Conservation (phyloP, 1,140 invertebrate species). For the Anoplolepis gracilipes region DNA sequence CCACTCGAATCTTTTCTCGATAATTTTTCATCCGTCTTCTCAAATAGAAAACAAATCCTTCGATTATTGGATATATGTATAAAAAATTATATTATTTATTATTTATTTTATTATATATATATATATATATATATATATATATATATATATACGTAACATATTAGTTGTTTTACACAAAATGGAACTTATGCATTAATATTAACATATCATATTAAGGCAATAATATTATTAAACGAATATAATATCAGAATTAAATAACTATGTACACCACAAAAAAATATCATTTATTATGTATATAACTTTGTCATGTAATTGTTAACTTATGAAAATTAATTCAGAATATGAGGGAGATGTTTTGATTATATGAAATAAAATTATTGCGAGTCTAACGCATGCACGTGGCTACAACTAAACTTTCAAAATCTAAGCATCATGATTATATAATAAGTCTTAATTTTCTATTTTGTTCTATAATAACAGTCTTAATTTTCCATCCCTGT, state of each 20-base stretch:
- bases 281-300: neutral
- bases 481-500: neutral
- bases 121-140: too few species aligned
- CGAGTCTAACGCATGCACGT: too few species aligned
- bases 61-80: neutral
- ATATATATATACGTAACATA: too few species aligned
- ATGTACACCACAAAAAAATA: neutral
- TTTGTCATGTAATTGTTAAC: neutral
- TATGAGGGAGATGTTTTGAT: neutral
- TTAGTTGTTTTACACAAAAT: neutral
- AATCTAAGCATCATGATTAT: neutral
- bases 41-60: neutral
- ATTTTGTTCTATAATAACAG: too few species aligned
- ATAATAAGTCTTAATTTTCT: neutral
- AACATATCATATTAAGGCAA: neutral
- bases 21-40: constrained; percentile 1
- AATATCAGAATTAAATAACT: neutral
- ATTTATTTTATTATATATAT: constrained; percentile 1
- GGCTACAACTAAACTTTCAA: neutral
- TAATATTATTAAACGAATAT: neutral
- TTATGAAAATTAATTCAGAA: neutral
- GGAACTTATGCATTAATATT: neutral
- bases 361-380: too few species aligned
- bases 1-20: neutral
- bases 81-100: neutral